Percentiles rank a stretch among this genome's conserved stretches.
phyloP scores from a whole-genome alignment of 2,888 invertebrate genomes.

The Megalurothrips usitatus region DNA sequence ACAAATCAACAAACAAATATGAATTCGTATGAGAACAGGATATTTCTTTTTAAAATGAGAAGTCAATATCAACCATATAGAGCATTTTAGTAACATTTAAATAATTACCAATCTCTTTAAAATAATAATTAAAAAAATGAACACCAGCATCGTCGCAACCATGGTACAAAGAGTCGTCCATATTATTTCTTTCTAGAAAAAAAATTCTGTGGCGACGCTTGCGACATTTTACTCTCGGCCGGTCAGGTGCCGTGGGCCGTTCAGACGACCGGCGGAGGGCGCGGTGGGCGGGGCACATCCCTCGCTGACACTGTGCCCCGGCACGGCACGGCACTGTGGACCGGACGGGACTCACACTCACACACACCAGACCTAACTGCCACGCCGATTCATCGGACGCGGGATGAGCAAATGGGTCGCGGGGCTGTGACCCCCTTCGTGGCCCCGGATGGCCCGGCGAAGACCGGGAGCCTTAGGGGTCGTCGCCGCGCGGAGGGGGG shows the following conservation, averaged over 20 bases:
- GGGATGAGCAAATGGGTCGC: slow-evolving; percentile 23
- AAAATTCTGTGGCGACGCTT: neutral
- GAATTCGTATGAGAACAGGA: slow-evolving; percentile 23
- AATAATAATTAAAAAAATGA: neutral
- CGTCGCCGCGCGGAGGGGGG: neutral
- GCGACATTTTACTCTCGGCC: neutral
- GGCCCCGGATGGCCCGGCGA: neutral
- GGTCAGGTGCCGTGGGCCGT: neutral
- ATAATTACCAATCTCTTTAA: slow-evolving; percentile 14
- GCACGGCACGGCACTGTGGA: neutral
- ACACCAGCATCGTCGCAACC: slow-evolving; percentile 18
- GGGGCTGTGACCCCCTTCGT: neutral
- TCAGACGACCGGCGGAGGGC: neutral
- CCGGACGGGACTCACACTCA: slow-evolving; percentile 22
- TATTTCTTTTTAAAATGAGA: slow-evolving; percentile 12
- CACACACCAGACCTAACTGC: slow-evolving; percentile 24
- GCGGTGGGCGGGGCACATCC: neutral
- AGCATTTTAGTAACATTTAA: slow-evolving; percentile 26
- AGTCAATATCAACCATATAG: slow-evolving; percentile 13
- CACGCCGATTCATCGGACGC: slow-evolving; percentile 17
- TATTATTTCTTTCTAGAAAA: neutral
- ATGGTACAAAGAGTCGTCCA: neutral
- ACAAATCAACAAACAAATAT: slow-evolving; percentile 23
- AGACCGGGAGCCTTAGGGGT: neutral
- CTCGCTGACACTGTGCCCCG: neutral